Conservation (phyloP, 2,797 vertebrate species). For the Heteromormyrus szaboi region DNA sequence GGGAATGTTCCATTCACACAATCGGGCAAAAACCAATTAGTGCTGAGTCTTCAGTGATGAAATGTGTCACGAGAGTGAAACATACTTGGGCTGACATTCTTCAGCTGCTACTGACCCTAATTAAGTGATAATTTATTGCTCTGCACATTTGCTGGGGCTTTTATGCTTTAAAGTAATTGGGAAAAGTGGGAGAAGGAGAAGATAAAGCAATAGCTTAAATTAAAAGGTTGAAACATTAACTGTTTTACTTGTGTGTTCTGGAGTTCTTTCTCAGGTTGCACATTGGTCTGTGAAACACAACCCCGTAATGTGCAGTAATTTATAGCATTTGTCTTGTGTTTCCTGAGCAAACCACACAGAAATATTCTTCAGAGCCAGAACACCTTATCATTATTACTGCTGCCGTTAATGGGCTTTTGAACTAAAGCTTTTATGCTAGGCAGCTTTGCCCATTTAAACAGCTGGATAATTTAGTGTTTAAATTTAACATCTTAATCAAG, state of each 20-base stretch:
- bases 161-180: conserved; percentile 57
- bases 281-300: not conserved
- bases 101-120: conserved; percentile 47
- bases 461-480: conserved; percentile 6
- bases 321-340: not conserved
- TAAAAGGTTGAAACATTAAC: conserved; percentile 41
- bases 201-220: conserved; percentile 49
- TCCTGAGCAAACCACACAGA: not conserved
- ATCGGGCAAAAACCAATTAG: conserved; percentile 59
- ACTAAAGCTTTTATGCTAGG: not conserved
- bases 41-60: conserved; percentile 54
- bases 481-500: not conserved
- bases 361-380: not conserved
- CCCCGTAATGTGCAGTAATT: not conserved
- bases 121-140: conserved; percentile 62
- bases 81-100: conserved; percentile 55
- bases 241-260: conserved; percentile 26
- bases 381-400: not conserved
- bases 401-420: not conserved
- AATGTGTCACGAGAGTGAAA: conserved; percentile 55
- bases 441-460: not conserved
- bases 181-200: conserved; percentile 35
- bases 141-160: conserved; percentile 52
- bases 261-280: conserved; percentile 1
- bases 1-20: conserved; percentile 42